Conservation (phyloP, 2,797 vertebrate species). For the Carduelis carduelis region DNA sequence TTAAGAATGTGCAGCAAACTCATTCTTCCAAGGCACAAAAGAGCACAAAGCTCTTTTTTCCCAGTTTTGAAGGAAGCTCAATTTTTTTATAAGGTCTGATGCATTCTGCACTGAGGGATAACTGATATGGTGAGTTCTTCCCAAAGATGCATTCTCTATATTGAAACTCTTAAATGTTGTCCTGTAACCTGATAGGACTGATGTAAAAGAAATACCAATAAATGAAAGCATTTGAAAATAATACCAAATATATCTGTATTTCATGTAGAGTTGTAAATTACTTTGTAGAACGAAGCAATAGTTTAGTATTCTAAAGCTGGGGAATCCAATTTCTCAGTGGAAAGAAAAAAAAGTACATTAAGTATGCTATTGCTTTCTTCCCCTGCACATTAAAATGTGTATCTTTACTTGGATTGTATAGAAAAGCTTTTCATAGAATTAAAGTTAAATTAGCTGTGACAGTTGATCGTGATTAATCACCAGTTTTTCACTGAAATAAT, state of each 20-base stretch:
- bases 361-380: constrained; percentile 6
- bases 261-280: constrained; percentile 35
- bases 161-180: constrained; percentile 35
- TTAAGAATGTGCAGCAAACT: background rate
- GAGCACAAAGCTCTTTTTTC: background rate
- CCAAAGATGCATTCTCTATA: background rate
- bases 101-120: background rate
- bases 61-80: constrained; percentile 4
- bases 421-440: constrained; percentile 45
- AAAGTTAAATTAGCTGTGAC: constrained; percentile 65
- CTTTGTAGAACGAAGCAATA: constrained; percentile 43
- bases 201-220: constrained; percentile 1
- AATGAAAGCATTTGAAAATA: background rate
- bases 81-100: background rate
- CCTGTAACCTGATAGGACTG: constrained; percentile 21
- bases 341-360: background rate
- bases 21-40: background rate
- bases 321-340: constrained; percentile 22
- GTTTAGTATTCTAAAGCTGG: constrained; percentile 40
- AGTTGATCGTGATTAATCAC: constrained; percentile 63
- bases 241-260: constrained; percentile 26
- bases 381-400: constrained; percentile 61
- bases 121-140: background rate
- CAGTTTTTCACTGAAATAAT: constrained; percentile 22
- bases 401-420: constrained; percentile 27